Evolutionary conservation across 1,140 invertebrate species (phyloP), one percentile per base, ranked within the genome.

Genomic region (Ditylenchus dipsaci): DNA sequence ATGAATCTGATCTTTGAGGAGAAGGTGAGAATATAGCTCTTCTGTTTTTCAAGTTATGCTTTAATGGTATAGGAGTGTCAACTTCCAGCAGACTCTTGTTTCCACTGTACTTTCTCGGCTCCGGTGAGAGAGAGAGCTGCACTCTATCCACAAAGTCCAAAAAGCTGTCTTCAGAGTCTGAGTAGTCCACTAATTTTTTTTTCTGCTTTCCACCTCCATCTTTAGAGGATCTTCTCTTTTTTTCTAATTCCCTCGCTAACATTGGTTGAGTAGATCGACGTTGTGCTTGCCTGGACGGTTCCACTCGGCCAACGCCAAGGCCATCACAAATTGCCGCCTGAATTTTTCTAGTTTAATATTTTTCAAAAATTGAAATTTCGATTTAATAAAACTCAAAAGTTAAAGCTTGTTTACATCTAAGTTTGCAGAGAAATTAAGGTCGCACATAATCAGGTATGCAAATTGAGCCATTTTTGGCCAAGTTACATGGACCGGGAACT

Each of bases 81-180:
- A 26, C 49, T 5, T 38, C 33, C 33, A 38, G 49, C n/a, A 26
- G 15, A 53, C n/a, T 53, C n/a, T 19, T 53, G 49, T 53, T 19
- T 53, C 23, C 49, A 53, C 15, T 19, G 49, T 53, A 21, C 23
- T 53, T 53, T 53, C 49, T 53, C 49, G 49, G 19, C 59, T 30
- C 29, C 3, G 59, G 59, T 30, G 57, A 59, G 23, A 23, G 57
- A 8, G 59, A 33, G 1, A 61, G 29, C 59, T 19, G 59, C n/a
- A 61, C 38, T 61, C 29, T 19, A 27, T 61, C 59, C n/a, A 61
- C 38, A 29, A 43, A 30, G n/a, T 30, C 19, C 59, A 61, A 61
- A 61, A 26, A 61, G n/a, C 59, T 61, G 29, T 61, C 59, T 13
- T 59, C 57, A 5, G 59, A 61, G n/a, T n/a, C n/a, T 3, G 59